These are phyloP conservation scores for Corythoichthys haematopterus DNA, from an alignment of 2,113 vertebrate genomes.

Conservation along the genomic window DNA sequence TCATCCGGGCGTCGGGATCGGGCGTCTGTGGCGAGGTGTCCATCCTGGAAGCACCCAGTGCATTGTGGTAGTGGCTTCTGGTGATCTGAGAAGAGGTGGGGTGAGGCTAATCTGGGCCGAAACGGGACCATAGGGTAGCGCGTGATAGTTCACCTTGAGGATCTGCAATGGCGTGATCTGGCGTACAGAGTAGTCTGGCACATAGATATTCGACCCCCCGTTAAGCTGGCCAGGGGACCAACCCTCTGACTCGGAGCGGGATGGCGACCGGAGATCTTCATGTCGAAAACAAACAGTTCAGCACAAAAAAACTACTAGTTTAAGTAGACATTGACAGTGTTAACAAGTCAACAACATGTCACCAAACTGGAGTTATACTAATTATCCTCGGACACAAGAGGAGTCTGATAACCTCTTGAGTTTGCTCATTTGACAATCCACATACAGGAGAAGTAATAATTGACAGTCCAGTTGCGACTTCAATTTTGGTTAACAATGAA, in stretches of 20 bases:
- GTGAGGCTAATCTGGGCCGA: neutral
- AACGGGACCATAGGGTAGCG: neutral
- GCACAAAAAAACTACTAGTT: neutral
- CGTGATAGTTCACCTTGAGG: conserved; percentile 86
- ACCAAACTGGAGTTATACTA: too few relatives aligned
- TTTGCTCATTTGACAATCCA: too few relatives aligned
- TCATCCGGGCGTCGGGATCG: conserved; percentile 74
- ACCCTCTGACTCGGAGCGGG: conserved; percentile 85
- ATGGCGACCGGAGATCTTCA: conserved; percentile 86
- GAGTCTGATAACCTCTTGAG: too few relatives aligned
- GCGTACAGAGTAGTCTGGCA: conserved; percentile 91
- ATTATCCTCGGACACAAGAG: too few relatives aligned
- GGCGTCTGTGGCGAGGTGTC: conserved; percentile 92
- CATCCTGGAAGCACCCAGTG: conserved; percentile 86
- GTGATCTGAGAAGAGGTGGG: conserved; percentile 76
- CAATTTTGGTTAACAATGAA: too few relatives aligned
- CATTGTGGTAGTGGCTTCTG: conserved; percentile 92
- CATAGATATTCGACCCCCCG: conserved; percentile 82
- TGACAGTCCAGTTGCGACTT: too few relatives aligned
- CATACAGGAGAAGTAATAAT: too few relatives aligned
- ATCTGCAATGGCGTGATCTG: conserved; percentile 90
- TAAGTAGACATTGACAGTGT: too few relatives aligned
- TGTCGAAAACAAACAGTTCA: neutral
- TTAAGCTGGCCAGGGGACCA: conserved; percentile 87
- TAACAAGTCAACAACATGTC: too few relatives aligned